phyloP scores from a whole-genome alignment of 2,797 vertebrate genomes.

The Syndactyla subalaris region DNA sequence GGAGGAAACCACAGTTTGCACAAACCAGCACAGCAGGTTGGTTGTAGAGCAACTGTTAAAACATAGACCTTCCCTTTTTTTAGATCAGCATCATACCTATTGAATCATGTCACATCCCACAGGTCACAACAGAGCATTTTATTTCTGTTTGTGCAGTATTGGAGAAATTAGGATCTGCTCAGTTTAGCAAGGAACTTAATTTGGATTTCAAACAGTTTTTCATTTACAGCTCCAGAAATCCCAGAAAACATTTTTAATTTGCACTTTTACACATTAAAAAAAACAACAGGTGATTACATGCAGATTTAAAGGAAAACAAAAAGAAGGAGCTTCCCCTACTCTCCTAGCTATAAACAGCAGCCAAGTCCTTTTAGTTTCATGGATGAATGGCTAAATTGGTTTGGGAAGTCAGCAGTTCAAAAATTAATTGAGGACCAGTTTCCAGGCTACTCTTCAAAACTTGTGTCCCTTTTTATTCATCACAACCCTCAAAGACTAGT shows the following conservation, averaged over 20 bases:
- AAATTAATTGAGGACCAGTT: not conserved
- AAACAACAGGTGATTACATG: not conserved
- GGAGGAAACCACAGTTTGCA: not conserved
- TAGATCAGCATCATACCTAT: not conserved
- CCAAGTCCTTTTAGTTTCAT: not conserved
- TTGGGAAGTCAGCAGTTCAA: conserved; percentile 9
- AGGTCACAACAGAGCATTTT: not conserved
- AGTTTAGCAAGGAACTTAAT: not conserved
- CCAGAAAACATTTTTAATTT: not conserved
- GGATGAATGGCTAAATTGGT: conserved; percentile 19
- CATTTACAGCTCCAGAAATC: not conserved
- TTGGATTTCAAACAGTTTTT: not conserved
- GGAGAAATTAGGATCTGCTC: not conserved
- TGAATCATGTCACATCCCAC: not conserved
- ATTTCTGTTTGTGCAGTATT: not conserved
- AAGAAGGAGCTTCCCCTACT: not conserved
- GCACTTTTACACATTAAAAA: not conserved
- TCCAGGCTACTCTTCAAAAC: conserved; percentile 1
- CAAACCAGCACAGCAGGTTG: not conserved
- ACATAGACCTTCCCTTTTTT: not conserved
- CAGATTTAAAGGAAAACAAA: not conserved
- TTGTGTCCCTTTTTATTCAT: not conserved
- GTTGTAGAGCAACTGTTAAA: not conserved
- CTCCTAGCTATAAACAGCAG: not conserved
- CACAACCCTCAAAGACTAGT: not conserved